Evolutionary conservation across 2,797 vertebrate genomes (phyloP).

Genomic region (Pangasius djambal): DNA sequence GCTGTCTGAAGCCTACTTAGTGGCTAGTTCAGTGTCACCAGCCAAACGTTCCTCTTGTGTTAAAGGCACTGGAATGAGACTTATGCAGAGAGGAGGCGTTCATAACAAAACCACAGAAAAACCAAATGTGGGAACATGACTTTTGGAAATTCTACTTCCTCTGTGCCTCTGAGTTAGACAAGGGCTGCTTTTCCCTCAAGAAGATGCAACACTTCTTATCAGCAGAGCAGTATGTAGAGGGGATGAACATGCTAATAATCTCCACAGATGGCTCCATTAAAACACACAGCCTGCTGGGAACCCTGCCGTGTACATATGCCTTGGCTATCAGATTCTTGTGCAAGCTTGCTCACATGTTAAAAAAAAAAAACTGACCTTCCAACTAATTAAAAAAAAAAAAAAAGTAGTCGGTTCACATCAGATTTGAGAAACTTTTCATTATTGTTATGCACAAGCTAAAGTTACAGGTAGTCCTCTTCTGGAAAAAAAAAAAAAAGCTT

Average conservation of each 20-base stretch:
- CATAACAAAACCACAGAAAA: not conserved
- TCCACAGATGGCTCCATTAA: constrained; percentile 66
- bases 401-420: not conserved
- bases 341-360: constrained; percentile 16
- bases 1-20: constrained; percentile 13
- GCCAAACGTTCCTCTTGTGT: constrained; percentile 57
- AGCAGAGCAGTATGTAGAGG: constrained; percentile 40
- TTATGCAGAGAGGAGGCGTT: constrained; percentile 59
- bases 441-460: not conserved
- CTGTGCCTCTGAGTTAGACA: constrained; percentile 45
- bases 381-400: not conserved
- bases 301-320: constrained; percentile 53
- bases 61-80: constrained; percentile 60
- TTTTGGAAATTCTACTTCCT: constrained; percentile 66
- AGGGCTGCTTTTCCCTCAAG: constrained; percentile 55
- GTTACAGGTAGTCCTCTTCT: not conserved
- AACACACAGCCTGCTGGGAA: constrained; percentile 60
- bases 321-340: constrained; percentile 34
- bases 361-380: not conserved
- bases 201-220: constrained; percentile 57
- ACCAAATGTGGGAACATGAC: constrained; percentile 63
- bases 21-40: constrained; percentile 38
- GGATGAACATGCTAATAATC: constrained; percentile 53
- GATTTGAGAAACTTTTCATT: not conserved
- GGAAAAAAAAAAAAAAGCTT: not conserved